Evolutionary conservation across 2,113 vertebrate genomes (phyloP), one percentile per base, ranked within the genome.

Genomic region (Nematolebias whitei): DNA sequence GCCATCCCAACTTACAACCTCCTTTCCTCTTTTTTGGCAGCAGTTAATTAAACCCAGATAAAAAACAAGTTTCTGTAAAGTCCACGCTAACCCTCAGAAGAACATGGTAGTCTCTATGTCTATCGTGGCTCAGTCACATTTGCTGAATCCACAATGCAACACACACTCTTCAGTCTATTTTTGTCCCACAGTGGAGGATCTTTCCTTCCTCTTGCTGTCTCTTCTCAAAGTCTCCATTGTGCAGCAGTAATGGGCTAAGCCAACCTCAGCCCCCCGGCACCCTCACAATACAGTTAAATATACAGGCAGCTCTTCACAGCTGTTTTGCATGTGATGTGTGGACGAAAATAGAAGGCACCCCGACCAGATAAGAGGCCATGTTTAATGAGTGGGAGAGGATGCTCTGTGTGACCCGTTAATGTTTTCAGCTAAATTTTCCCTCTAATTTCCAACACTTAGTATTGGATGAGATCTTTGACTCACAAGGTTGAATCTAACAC

Each of bases 311-410:
- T 91, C 86, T 76, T 86, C 89, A 89, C 91, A 92, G 93, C 91
- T 90, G 91, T 92, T 93, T 90, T 91, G 92, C 93, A 93, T 93
- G 93, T 93, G 92, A 93, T 91, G 83, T 67, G 78, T 59, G 64
- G 85, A 85, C 88, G 82, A 83, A 91, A 93, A 93, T 89, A 90
- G 88, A 83, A 74, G 55, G 71, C 45, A 76, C 55, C 74, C 72
- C 68, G 40, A 75, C 82, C 66, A 85, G 84, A 91, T 89, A 88
- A 86, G 76, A 8, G 69, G 71, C 64, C 81, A 50, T 69, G 78
- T 80, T 71, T 75, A 40, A 47, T 78, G 66, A 63, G 24, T n/a
- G 44, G 60, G 62, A 45, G 71, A 73, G 57, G 66, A 70, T 57
- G 49, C 52, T 39, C 12, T 24, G 6, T 9, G 0, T 55, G 54